phyloP scores from a whole-genome alignment of 2,797 vertebrate genomes.

The Rhodeus uyekii region DNA sequence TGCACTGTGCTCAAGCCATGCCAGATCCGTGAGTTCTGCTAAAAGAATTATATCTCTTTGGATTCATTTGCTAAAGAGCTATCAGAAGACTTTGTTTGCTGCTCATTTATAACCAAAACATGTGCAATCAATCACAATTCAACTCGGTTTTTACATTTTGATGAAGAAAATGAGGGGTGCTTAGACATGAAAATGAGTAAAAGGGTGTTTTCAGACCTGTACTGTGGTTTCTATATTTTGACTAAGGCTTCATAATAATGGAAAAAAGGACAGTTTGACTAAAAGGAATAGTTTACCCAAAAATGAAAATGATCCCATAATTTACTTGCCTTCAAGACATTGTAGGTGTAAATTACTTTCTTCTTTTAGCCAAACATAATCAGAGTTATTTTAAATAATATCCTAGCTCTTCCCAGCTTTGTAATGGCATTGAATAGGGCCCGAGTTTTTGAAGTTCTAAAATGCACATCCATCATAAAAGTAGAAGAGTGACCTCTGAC shows the following conservation, averaged over 20 bases:
- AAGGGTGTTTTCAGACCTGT: neutral
- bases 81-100: neutral
- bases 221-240: neutral
- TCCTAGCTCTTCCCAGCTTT: no score
- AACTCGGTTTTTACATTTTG: neutral
- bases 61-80: neutral
- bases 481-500: no score
- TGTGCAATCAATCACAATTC: neutral
- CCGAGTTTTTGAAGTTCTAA: no score
- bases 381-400: no score
- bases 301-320: no score
- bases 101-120: constrained; percentile 4
- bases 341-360: no score
- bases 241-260: neutral
- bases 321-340: no score
- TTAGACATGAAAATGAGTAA: neutral
- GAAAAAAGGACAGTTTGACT: neutral
- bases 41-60: constrained; percentile 7
- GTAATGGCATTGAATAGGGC: no score
- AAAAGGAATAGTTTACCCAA: no score
- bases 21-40: neutral
- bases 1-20: neutral
- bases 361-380: no score
- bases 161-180: neutral
- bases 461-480: no score